A percentile compares a stretch with the other conserved stretches of the same genome.
Conservation (phyloP, 2,888 invertebrate genomes). For the Tetranychus truncatus region DNA sequence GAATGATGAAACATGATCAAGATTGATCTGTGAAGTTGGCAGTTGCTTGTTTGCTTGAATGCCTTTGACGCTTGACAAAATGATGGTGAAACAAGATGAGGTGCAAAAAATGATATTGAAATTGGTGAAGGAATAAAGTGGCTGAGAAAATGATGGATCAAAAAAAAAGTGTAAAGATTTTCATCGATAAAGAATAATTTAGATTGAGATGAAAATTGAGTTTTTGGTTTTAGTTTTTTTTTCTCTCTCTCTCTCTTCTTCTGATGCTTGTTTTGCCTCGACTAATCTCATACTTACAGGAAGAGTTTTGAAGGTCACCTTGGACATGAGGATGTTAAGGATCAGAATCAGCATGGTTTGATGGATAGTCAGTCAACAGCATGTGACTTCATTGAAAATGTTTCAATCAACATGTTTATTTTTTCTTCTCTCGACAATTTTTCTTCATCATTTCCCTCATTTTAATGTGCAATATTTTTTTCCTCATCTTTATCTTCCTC, state of each 20-base stretch:
- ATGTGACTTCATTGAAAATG: background rate
- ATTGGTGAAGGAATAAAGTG: too few species aligned
- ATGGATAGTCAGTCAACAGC: background rate
- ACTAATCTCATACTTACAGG: background rate
- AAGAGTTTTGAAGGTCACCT: background rate
- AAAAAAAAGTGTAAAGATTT: too few species aligned
- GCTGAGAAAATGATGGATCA: too few species aligned
- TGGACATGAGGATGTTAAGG: background rate
- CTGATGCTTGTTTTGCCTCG: background rate
- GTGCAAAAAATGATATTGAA: too few species aligned
- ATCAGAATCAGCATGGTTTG: background rate
- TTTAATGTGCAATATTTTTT: background rate
- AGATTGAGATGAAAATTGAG: background rate
- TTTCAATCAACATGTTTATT: background rate
- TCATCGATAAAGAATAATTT: background rate
- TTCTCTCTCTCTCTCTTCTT: too few species aligned
- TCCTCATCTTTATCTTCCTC: background rate
- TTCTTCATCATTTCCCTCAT: background rate
- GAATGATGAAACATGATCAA: too few species aligned
- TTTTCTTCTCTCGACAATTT: background rate
- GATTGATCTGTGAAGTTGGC: too few species aligned
- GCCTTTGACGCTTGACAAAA: too few species aligned
- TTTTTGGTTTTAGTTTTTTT: background rate
- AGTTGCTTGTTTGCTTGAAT: too few species aligned
- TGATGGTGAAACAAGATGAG: too few species aligned